Percentiles rank a stretch among this genome's conserved stretches.
These are phyloP conservation scores for Rhinatrema bivittatum DNA, from an alignment of 2,797 vertebrate species.

Conservation along the genomic window DNA sequence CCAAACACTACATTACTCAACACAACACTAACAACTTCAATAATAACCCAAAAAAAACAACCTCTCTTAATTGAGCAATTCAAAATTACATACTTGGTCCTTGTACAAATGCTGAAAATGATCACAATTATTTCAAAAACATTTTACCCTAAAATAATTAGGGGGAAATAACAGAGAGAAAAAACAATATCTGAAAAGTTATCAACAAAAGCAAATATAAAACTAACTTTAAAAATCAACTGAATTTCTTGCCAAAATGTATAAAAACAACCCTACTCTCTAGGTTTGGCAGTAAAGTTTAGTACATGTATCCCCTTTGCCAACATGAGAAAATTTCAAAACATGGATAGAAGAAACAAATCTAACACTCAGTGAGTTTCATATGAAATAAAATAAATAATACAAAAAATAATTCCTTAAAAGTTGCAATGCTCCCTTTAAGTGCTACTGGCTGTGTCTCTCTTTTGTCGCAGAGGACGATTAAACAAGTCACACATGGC, in stretches of 20 bases:
- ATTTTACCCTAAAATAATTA: constrained; percentile 41
- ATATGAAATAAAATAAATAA: constrained; percentile 45
- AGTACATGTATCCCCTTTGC: constrained; percentile 32
- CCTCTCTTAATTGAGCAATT: constrained; percentile 3
- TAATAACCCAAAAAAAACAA: background rate
- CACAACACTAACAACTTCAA: background rate
- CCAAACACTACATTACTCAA: constrained; percentile 1
- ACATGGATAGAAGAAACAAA: constrained; percentile 34
- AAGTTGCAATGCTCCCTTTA: constrained; percentile 45
- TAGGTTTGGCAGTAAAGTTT: no score
- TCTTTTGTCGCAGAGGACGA: no score
- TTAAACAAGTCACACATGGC: no score
- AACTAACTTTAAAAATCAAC: constrained; percentile 48
- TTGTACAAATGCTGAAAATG: background rate
- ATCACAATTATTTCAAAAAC: constrained; percentile 13
- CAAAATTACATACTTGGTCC: constrained; percentile 39
- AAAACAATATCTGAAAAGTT: constrained; percentile 31
- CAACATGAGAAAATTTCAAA: constrained; percentile 38
- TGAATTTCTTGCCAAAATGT: constrained; percentile 35
- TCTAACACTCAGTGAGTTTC: constrained; percentile 37
- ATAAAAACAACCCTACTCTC: no score
- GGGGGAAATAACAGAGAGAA: constrained; percentile 31
- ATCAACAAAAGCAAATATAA: constrained; percentile 42
- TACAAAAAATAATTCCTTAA: constrained; percentile 41
- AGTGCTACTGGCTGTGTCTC: no score